These are phyloP conservation scores for Cerceris ruficornis DNA, from an alignment of 2,888 invertebrate genomes.

Conservation along the genomic window DNA sequence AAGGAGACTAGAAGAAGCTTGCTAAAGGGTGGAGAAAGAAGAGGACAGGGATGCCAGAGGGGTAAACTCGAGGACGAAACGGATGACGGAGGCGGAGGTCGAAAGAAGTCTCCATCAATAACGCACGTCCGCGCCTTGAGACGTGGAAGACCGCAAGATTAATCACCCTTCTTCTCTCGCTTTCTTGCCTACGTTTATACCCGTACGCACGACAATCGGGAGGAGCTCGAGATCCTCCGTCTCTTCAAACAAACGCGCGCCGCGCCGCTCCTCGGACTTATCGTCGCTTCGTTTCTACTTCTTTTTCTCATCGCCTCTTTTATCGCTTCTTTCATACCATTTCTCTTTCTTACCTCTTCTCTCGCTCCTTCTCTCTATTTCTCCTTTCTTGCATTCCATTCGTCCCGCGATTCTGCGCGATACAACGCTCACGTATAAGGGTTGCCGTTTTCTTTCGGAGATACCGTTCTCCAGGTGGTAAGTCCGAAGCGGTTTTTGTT, in stretches of 20 bases:
- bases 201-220: constrained; percentile 75
- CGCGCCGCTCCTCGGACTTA: constrained; percentile 66
- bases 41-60: constrained; percentile 26
- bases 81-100: constrained; percentile 66
- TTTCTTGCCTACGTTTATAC: constrained; percentile 76
- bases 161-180: constrained; percentile 80
- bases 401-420: constrained; percentile 27
- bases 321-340: constrained; percentile 30
- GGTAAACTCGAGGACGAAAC: constrained; percentile 34
- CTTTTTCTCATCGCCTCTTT: constrained; percentile 65
- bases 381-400: constrained; percentile 42
- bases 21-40: constrained; percentile 28
- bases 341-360: constrained; percentile 36
- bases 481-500: background rate
- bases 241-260: constrained; percentile 58
- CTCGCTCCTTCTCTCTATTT: constrained; percentile 26
- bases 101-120: constrained; percentile 82
- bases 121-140: constrained; percentile 81
- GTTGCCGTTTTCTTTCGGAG: constrained; percentile 43
- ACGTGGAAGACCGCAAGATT: constrained; percentile 82
- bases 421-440: constrained; percentile 45
- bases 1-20: constrained; percentile 17
- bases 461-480: constrained; percentile 10
- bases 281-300: constrained; percentile 64
- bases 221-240: constrained; percentile 58